phyloP scores from a whole-genome alignment of 1,140 invertebrate genomes.

The Delia radicum region DNA sequence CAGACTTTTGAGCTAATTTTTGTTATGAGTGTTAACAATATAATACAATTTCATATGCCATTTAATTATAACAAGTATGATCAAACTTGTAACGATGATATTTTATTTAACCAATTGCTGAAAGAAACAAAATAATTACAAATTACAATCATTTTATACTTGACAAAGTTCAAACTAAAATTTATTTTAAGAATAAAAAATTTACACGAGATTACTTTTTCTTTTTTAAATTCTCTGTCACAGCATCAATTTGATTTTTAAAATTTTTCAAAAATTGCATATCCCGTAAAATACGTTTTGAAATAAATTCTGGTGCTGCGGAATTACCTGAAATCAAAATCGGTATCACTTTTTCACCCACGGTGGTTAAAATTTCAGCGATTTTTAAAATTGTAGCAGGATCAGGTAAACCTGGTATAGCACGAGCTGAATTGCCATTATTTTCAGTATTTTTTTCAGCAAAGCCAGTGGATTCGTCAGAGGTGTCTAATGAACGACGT shows the following conservation, averaged over 20 bases:
- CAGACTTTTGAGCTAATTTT: too few relatives aligned
- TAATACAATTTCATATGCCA: too few relatives aligned
- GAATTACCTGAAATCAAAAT: conserved; percentile 44
- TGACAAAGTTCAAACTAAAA: too few relatives aligned
- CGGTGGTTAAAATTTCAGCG: conserved; percentile 44
- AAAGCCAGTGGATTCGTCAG: not conserved
- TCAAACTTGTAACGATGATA: not conserved
- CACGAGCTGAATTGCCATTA: not conserved
- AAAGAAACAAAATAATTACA: conserved; percentile 12
- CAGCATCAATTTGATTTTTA: conserved; percentile 29
- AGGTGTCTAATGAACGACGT: conserved; percentile 31
- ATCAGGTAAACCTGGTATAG: not conserved
- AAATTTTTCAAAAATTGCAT: conserved; percentile 33
- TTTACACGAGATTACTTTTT: not conserved
- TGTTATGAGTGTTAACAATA: too few relatives aligned
- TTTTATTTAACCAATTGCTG: conserved; percentile 1
- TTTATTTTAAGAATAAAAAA: not conserved
- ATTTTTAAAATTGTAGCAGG: conserved; percentile 43
- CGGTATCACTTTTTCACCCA: conserved; percentile 47
- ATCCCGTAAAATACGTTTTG: conserved; percentile 34
- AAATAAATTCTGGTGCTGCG: conserved; percentile 31
- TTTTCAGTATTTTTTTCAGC: not conserved
- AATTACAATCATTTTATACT: too few relatives aligned
- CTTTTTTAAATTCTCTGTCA: not conserved
- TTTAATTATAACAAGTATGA: too few relatives aligned